Evolutionary conservation across 64 coral and sea anemone genomes (phyloP).

Genomic region (Hydrozoanthus tunicans): DNA sequence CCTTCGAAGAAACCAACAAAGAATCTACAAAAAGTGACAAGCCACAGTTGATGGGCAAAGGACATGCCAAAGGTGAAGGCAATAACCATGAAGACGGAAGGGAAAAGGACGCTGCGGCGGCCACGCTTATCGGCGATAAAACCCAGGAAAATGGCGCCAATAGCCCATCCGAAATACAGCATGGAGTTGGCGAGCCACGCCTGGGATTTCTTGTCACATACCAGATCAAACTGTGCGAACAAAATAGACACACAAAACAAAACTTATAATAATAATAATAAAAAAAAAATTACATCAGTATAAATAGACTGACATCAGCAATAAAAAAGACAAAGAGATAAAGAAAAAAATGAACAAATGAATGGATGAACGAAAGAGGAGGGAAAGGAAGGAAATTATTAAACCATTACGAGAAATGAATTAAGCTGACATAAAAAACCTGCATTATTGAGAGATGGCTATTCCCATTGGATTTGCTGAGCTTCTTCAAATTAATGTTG

Average conservation of each 20-base stretch:
- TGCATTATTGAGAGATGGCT: too few relatives aligned
- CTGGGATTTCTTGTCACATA: constrained; percentile 68
- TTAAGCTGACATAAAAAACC: too few relatives aligned
- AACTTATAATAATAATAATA: neutral
- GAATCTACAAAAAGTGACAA: constrained; percentile 67
- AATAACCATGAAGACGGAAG: constrained; percentile 65
- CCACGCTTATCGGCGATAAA: constrained; percentile 79
- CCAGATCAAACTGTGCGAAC: constrained; percentile 85
- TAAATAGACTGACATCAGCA: too few relatives aligned
- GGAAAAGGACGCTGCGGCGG: constrained; percentile 85
- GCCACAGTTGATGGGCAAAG: constrained; percentile 75
- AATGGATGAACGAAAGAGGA: too few relatives aligned
- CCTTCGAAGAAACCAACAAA: constrained; percentile 88
- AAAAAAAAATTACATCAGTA: neutral
- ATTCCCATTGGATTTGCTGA: too few relatives aligned
- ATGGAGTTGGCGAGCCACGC: constrained; percentile 90
- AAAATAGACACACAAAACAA: neutral
- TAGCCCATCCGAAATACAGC: constrained; percentile 83
- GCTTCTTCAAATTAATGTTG: too few relatives aligned
- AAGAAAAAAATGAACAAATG: too few relatives aligned
- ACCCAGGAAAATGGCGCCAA: constrained; percentile 79
- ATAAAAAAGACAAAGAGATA: too few relatives aligned
- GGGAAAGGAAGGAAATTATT: too few relatives aligned
- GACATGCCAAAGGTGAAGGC: constrained; percentile 73
- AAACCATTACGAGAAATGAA: too few relatives aligned